phyloP scores from a whole-genome alignment of 2,888 invertebrate species.

The Rhagophthalmus giganteus region DNA sequence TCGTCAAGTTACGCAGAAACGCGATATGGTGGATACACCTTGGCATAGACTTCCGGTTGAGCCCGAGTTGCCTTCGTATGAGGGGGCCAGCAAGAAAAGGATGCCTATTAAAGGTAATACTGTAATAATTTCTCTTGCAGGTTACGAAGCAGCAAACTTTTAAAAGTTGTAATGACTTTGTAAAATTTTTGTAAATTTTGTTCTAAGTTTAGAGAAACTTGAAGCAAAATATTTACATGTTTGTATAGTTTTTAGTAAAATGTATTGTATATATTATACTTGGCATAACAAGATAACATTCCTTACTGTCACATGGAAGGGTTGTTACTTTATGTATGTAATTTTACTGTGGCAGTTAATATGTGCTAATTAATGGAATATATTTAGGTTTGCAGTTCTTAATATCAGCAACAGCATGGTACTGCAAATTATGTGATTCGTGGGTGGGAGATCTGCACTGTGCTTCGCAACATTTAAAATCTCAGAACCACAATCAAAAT shows the following conservation, averaged over 20 bases:
- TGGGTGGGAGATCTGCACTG: slow-evolving; percentile 90
- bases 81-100: slow-evolving; percentile 74
- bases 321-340: slow-evolving; percentile 29
- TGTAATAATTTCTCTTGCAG: slow-evolving; percentile 12
- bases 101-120: slow-evolving; percentile 77
- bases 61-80: slow-evolving; percentile 69
- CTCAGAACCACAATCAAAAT: slow-evolving; percentile 75
- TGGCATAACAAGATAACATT: slow-evolving; percentile 16
- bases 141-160: background rate
- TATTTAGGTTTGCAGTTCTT: slow-evolving; percentile 80
- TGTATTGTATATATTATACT: slow-evolving; percentile 11
- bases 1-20: slow-evolving; percentile 63
- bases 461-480: slow-evolving; percentile 83
- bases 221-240: slow-evolving; percentile 8
- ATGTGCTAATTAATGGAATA: slow-evolving; percentile 7
- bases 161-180: slow-evolving; percentile 3
- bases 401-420: slow-evolving; percentile 86
- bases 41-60: slow-evolving; percentile 69
- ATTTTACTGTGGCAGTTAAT: slow-evolving; percentile 1
- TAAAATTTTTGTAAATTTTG: slow-evolving; percentile 26
- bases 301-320: slow-evolving; percentile 14
- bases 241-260: slow-evolving; percentile 3
- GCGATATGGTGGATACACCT: slow-evolving; percentile 70
- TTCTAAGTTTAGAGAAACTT: slow-evolving; percentile 15
- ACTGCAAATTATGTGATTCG: slow-evolving; percentile 82